These are phyloP conservation scores for Cantharis nigra DNA, from an alignment of 2,888 invertebrate species.

Conservation along the genomic window DNA sequence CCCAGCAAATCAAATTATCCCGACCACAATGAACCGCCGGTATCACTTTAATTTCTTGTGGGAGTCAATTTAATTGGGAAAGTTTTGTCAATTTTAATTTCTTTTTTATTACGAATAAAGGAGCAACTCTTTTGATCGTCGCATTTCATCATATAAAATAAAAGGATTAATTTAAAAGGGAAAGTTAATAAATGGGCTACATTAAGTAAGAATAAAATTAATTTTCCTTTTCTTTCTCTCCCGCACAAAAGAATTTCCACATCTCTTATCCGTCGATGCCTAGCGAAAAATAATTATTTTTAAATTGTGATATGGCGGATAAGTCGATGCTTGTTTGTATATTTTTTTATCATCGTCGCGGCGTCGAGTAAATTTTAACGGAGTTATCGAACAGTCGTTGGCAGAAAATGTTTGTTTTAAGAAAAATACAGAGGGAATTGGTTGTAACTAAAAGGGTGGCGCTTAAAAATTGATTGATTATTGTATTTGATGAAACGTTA, in stretches of 20 bases:
- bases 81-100: constrained; percentile 47
- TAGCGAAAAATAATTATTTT: background rate
- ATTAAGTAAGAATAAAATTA: background rate
- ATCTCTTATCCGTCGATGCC: background rate
- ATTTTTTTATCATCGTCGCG: background rate
- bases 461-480: background rate
- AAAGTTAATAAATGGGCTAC: background rate
- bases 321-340: background rate
- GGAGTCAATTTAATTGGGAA: constrained; percentile 48
- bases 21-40: constrained; percentile 35
- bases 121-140: background rate
- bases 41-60: constrained; percentile 48
- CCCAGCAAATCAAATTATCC: constrained; percentile 45
- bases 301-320: background rate
- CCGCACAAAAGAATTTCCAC: background rate
- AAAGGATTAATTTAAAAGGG: background rate
- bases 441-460: background rate
- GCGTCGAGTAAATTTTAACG: background rate
- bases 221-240: background rate
- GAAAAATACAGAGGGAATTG: background rate
- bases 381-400: background rate
- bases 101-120: constrained; percentile 16
- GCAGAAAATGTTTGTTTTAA: background rate
- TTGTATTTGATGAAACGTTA: background rate
- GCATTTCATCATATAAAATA: background rate